phyloP scores from a whole-genome alignment of 2,888 invertebrate species.

The Creontiades dilutus region DNA sequence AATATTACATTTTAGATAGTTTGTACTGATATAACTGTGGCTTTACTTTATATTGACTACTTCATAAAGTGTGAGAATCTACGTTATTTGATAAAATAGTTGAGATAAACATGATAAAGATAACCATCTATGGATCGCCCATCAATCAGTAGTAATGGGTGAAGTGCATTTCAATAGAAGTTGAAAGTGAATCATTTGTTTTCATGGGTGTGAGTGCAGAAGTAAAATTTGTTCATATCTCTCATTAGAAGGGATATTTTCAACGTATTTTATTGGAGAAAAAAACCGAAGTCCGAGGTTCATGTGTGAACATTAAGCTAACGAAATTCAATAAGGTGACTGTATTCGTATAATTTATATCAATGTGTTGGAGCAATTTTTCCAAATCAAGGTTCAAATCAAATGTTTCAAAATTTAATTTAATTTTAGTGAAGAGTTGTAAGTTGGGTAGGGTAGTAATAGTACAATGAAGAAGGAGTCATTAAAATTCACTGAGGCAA shows the following conservation, averaged over 20 bases:
- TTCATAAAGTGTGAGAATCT: background rate
- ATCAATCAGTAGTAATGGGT: background rate
- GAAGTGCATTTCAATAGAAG: background rate
- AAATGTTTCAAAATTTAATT: no score
- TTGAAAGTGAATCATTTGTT: background rate
- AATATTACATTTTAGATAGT: background rate
- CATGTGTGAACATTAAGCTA: no score
- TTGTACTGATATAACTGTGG: no score
- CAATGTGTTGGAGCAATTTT: no score
- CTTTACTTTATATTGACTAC: background rate
- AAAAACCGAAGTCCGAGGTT: no score
- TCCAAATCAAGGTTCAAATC: no score
- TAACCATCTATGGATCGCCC: background rate
- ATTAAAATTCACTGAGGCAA: background rate
- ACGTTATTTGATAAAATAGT: background rate
- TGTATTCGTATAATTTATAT: no score
- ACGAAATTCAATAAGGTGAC: no score
- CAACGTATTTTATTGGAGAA: background rate
- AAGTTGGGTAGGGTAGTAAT: no score
- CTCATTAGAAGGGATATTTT: slow-evolving; percentile 24
- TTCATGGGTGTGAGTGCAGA: background rate
- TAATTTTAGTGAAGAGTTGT: no score
- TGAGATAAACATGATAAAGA: background rate
- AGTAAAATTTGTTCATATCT: slow-evolving; percentile 21
- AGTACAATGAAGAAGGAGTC: no score